phyloP scores from a whole-genome alignment of 2,888 invertebrate species.

The Athetis lepigone region DNA sequence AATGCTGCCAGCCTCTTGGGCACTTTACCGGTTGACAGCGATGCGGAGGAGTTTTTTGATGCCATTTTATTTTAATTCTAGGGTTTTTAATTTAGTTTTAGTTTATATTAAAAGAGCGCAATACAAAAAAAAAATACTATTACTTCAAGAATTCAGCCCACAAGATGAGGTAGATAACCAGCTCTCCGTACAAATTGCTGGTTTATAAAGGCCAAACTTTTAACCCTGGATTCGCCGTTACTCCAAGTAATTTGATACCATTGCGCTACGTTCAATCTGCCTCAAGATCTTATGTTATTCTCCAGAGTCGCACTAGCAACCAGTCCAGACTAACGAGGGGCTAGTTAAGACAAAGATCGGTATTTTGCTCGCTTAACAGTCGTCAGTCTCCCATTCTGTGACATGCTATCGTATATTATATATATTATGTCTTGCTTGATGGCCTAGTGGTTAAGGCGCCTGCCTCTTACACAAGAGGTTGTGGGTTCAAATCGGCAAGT shows the following conservation, averaged over 20 bases:
- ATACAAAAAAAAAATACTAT: neutral
- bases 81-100: too few species aligned
- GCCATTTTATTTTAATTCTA: too few species aligned
- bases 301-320: slow-evolving; percentile 24
- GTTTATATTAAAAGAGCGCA: too few species aligned
- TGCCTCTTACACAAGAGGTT: too few species aligned
- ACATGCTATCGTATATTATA: too few species aligned
- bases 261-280: slow-evolving; percentile 29
- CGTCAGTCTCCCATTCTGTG: too few species aligned
- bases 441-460: too few species aligned
- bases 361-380: slow-evolving; percentile 22
- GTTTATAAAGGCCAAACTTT: neutral
- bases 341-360: slow-evolving; percentile 42
- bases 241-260: slow-evolving; percentile 34
- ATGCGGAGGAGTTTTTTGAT: too few species aligned
- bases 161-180: neutral
- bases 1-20: too few species aligned
- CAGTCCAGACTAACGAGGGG: slow-evolving; percentile 39
- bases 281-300: slow-evolving; percentile 30
- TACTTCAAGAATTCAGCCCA: neutral
- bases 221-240: slow-evolving; percentile 22
- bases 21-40: too few species aligned
- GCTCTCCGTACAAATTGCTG: slow-evolving; percentile 1
- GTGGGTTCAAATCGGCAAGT: too few species aligned
- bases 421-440: too few species aligned